Conservation (phyloP, 2,888 invertebrate species). For the Eupeodes latifasciatus region DNA sequence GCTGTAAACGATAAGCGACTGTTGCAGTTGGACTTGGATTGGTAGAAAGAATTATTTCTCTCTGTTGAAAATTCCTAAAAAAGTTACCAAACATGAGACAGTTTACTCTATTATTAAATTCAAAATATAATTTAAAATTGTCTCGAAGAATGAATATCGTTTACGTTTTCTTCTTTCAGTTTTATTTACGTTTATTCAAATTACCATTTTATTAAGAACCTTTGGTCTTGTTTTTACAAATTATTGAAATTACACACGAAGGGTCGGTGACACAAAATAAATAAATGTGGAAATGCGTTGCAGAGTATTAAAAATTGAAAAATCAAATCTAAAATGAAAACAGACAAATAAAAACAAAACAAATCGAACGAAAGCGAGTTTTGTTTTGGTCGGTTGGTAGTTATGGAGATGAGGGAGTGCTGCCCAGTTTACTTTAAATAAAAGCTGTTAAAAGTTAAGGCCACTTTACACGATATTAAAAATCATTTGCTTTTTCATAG, state of each 20-base stretch:
- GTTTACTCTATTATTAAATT: slow-evolving; percentile 42
- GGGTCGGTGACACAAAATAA: too few species aligned
- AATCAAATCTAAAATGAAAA: background rate
- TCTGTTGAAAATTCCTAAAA: slow-evolving; percentile 33
- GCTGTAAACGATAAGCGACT: slow-evolving; percentile 86
- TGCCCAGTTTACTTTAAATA: background rate
- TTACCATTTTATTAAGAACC: background rate
- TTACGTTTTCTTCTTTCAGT: background rate
- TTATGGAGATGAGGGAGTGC: background rate
- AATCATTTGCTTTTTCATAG: too few species aligned
- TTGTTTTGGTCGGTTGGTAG: background rate
- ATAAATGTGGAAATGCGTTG: background rate
- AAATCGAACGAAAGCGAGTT: background rate
- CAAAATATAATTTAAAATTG: background rate
- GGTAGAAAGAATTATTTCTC: background rate
- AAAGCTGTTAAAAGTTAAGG: too few species aligned
- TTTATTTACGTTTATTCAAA: background rate
- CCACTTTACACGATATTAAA: too few species aligned
- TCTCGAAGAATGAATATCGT: background rate
- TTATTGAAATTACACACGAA: background rate
- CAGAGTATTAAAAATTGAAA: too few species aligned
- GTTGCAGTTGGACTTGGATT: background rate
- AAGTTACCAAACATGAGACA: slow-evolving; percentile 1
- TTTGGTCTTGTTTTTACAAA: background rate
- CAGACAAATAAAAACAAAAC: background rate